phyloP scores from a whole-genome alignment of 2,888 invertebrate species.

The Macrophya annulata region DNA sequence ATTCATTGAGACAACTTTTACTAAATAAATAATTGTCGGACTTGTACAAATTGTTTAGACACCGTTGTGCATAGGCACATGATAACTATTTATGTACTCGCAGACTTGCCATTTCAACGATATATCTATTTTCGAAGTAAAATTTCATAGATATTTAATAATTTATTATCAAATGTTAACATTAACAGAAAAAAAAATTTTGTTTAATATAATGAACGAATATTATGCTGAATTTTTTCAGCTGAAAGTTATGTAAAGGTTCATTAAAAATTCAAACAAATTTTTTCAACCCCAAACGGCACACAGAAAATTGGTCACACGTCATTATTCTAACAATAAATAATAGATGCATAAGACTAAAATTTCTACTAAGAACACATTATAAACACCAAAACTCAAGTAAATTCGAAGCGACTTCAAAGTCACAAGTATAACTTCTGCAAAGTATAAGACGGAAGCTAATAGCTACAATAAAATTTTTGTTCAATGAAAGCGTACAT shows the following conservation, averaged over 20 bases:
- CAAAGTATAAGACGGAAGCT: slow-evolving; percentile 3
- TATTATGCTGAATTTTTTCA: background rate
- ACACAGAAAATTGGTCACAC: slow-evolving; percentile 10
- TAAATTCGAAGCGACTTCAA: slow-evolving; percentile 11
- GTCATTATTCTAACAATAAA: background rate
- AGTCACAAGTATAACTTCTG: slow-evolving; percentile 22
- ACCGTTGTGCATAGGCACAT: slow-evolving; percentile 20
- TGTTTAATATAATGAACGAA: background rate
- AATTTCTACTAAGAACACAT: background rate
- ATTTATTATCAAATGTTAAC: background rate
- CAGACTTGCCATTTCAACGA: background rate
- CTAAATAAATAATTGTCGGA: slow-evolving; percentile 18
- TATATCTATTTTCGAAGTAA: background rate
- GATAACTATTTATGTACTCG: slow-evolving; percentile 10
- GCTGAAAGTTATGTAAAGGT: background rate
- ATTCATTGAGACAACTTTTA: background rate
- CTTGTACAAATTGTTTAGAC: slow-evolving; percentile 15
- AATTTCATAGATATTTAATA: slow-evolving; percentile 22
- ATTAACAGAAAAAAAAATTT: background rate
- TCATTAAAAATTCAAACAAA: slow-evolving; percentile 3
- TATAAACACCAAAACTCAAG: background rate
- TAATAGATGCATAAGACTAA: background rate
- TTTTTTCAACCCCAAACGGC: slow-evolving; percentile 15
- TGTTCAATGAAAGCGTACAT: background rate
- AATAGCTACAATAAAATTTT: background rate